Base-by-base conservation (phyloP, 2,888 invertebrate species). In the Phyllotreta striolata region DNA sequence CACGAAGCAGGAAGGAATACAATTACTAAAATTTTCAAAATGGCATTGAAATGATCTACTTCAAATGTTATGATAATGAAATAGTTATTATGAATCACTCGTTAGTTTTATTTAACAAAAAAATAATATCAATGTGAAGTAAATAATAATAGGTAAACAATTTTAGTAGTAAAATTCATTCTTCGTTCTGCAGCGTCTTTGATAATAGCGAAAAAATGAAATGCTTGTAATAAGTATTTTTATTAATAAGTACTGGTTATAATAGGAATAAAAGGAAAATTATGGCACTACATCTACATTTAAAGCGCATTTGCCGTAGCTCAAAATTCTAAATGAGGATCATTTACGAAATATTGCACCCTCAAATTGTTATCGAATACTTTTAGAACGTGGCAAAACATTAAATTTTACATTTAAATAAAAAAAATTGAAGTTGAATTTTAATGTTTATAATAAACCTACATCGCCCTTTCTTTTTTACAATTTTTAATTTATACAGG, bases 241-340 rank as follows among this genome's bases (percentile, higher is more conserved):
- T 64, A 63, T 67, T 69, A 71, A 57, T 66, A 66, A 57, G 58
- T 63, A 66, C 52, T 62, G 44, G 41, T 44, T 44, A 62, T 63
- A 60, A 51, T 58, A 64, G 60, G 62, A 57, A 62, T 67, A 55
- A 54, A 66, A 62, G 38, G 55, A 61, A 66, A 68, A 69, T 63
- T 69, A 70, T 72, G 66, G 70, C 71, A 73, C 70, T 70, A 70
- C 62, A 60, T 59, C 49, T 61, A 62, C 47, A 52, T 56, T 54
- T 63, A 55, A 43, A 51, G 46, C 46, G 59, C 61, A 60, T 66
- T 61, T 49, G 61, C 56, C 66, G 65, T 67, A 66, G 57, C 64
- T 61, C 55, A 60, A 40, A 43, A 60, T 34, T 51, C 46, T 56
- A 56, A 56, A 56, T 56, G 46, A 56, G 56, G 56, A 56, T 46